Evolutionary conservation across 1,140 invertebrate genomes (phyloP), one percentile per base, ranked within the genome.

Genomic region (Heterodera schachtii): DNA sequence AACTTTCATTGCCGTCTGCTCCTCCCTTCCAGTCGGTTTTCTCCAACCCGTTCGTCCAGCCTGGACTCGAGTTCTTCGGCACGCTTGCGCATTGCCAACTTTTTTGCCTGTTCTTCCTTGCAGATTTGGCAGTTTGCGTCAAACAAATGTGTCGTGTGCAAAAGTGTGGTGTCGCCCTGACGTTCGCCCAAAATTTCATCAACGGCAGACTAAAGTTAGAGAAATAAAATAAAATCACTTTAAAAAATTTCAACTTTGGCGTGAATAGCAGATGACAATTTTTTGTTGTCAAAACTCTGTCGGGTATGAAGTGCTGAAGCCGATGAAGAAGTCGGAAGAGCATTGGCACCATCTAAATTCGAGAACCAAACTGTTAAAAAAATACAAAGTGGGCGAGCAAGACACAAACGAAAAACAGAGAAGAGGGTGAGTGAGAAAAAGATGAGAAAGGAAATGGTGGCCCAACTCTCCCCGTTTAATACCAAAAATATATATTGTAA

Each of bases 151-250:
- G 49, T 78, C 16, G 49, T 11, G 44, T 78, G 77, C 21, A 66
- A 3, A 5, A 52, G 57, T 19, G 77, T 78, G 31, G 77, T 70
- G 19, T 78, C 77, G 11, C 47, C 70, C 3, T 43, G n/a, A 5
- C 31, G 11, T 16, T 78, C 77, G 11, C 64, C 77, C 52, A 78
- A 69, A 78, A 78, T 78, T 11, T 78, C 77, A 9, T 78, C 77
- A 9, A 78, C 47, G 11, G 77, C 64, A 1, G 77, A 78, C 77
- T 78, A 41, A 41, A 78, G 31, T 69, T n/a, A 69, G 11, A 69
- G 4, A 31, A 46, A 71, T 7, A 44, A 71, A 71, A 71, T 4
- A 43, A 19, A 46, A 41, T 7, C 7, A 3, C 21, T 9, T 46
- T 69, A 9, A 7, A 43, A 69, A 69, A 43, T 31, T 31, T 31